Conservation (phyloP, 2,888 invertebrate species). For the Heliconius hortense region DNA sequence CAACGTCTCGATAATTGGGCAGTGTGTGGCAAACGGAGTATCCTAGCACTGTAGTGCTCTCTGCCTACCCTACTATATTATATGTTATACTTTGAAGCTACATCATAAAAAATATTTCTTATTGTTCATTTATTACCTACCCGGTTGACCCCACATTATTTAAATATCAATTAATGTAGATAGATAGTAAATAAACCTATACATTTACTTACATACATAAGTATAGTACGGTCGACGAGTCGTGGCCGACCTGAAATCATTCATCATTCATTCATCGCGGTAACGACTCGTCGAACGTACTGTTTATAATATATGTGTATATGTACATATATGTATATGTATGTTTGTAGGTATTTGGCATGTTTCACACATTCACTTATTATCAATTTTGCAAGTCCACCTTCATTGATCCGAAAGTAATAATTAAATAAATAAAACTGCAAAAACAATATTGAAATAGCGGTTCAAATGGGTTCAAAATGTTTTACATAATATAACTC, state of each 20-base stretch:
- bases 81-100: no score
- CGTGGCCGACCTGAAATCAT: no score
- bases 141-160: background rate
- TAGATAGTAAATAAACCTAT: background rate
- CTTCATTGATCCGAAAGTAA: background rate
- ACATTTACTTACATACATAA: background rate
- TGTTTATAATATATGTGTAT: no score
- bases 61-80: no score
- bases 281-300: no score
- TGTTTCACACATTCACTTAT: background rate
- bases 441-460: background rate
- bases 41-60: no score
- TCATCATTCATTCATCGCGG: no score
- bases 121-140: no score
- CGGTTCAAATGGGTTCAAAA: no score
- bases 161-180: constrained; percentile 2
- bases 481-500: background rate
- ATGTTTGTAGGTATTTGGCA: background rate
- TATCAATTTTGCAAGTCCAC: background rate
- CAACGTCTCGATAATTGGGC: no score
- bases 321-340: background rate
- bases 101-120: no score
- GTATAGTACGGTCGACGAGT: background rate
- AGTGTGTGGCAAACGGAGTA: no score
- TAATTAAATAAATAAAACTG: background rate